phyloP scores from a whole-genome alignment of 2,113 vertebrate genomes.

The Symphodus melops region DNA sequence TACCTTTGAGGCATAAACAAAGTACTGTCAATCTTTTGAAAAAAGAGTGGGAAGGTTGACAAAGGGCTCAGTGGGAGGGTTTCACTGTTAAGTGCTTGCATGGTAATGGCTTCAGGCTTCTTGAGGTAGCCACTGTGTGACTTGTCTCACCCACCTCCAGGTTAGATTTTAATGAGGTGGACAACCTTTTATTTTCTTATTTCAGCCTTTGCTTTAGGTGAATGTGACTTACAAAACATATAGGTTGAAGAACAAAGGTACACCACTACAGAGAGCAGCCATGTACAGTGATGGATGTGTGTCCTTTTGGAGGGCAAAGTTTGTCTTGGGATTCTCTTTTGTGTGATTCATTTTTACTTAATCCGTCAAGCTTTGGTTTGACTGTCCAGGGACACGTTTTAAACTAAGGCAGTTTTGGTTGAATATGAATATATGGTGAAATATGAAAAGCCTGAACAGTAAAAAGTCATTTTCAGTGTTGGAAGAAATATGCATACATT shows the following conservation, averaged over 20 bases:
- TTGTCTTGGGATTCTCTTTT: conserved; percentile 11
- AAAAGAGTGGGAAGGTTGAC: conserved; percentile 19
- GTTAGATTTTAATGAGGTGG: conserved; percentile 65
- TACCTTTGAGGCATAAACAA: conserved; percentile 28
- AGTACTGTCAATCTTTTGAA: conserved; percentile 4
- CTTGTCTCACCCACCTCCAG: conserved; percentile 51
- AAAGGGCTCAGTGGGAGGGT: conserved; percentile 38
- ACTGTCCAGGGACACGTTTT: not conserved
- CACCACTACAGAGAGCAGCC: not conserved
- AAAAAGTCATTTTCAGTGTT: not conserved
- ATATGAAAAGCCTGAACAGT: not conserved
- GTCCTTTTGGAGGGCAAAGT: not conserved
- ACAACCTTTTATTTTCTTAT: conserved; percentile 30
- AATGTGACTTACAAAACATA: conserved; percentile 19
- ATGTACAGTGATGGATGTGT: not conserved
- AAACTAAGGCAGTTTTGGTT: not conserved
- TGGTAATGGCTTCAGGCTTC: conserved; percentile 41
- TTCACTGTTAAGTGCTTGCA: conserved; percentile 41
- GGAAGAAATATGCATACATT: not conserved
- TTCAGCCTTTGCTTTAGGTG: conserved; percentile 22
- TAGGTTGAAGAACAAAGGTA: conserved; percentile 27
- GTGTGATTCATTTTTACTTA: conserved; percentile 12
- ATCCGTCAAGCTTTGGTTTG: not conserved
- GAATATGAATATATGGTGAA: not conserved
- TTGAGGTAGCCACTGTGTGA: conserved; percentile 37